Conservation (phyloP, 2,797 vertebrate genomes). For the Rhodeus uyekii region DNA sequence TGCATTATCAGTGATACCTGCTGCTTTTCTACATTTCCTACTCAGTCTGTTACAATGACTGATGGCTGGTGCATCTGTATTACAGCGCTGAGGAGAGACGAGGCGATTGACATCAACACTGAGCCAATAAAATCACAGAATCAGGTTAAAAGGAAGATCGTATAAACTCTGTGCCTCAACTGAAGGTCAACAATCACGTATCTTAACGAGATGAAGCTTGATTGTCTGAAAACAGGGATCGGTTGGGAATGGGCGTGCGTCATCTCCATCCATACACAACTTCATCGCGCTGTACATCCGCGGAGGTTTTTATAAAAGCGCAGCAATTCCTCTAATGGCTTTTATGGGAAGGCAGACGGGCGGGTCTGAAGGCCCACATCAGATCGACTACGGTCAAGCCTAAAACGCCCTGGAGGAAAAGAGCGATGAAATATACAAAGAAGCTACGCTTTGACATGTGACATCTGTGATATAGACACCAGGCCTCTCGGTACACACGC, state of each 20-base stretch:
- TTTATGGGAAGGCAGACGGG: conserved; percentile 42
- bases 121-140: conserved; percentile 60
- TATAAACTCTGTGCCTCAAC: conserved; percentile 65
- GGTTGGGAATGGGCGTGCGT: neutral
- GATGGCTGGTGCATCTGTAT: conserved; percentile 32
- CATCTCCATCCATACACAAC: conserved; percentile 4
- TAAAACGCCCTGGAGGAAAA: conserved; percentile 47
- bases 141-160: conserved; percentile 68
- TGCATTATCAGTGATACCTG: neutral
- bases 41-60: conserved; percentile 28
- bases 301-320: conserved; percentile 34
- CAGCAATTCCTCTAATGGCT: conserved; percentile 54
- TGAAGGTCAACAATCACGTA: conserved; percentile 60
- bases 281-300: conserved; percentile 22
- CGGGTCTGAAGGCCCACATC: conserved; percentile 39
- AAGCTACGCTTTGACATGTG: conserved; percentile 24
- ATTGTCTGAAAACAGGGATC: conserved; percentile 64
- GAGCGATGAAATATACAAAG: conserved; percentile 36
- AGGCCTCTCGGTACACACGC: too few relatives aligned
- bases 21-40: conserved; percentile 14
- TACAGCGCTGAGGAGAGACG: conserved; percentile 33
- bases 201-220: conserved; percentile 67
- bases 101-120: conserved; percentile 51
- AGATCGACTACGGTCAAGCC: conserved; percentile 53
- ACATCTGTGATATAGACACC: conserved; percentile 25